These are phyloP conservation scores for Drosophila bocki DNA, from an alignment of 1,140 invertebrate genomes.

Conservation along the genomic window DNA sequence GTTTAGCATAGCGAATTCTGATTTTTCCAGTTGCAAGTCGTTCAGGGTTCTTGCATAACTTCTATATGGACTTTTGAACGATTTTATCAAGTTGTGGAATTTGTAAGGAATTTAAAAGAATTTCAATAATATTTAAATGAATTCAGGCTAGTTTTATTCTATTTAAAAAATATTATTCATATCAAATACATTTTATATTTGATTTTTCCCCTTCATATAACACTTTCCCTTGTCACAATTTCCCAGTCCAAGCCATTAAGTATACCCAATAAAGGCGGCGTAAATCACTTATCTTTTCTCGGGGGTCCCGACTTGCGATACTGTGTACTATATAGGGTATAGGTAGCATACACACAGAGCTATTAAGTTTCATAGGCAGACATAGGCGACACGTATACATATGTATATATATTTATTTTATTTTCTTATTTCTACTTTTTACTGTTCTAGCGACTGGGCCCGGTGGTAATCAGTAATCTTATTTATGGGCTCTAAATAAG, in stretches of 20 bases:
- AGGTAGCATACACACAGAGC: slow-evolving; percentile 18
- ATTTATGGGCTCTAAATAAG: slow-evolving; percentile 67
- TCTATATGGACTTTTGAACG: neutral
- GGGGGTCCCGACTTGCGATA: slow-evolving; percentile 6
- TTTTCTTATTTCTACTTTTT: slow-evolving; percentile 35
- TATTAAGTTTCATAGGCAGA: slow-evolving; percentile 53
- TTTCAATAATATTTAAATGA: neutral
- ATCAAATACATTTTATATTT: neutral
- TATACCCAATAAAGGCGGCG: neutral
- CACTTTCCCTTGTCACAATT: neutral
- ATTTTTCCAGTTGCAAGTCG: slow-evolving; percentile 29
- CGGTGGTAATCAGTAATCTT: slow-evolving; percentile 73
- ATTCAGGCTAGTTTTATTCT: neutral
- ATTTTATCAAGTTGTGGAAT: too few species aligned
- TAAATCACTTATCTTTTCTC: slow-evolving; percentile 25
- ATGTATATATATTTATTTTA: slow-evolving; percentile 1
- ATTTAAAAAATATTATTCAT: neutral
- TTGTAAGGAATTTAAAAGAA: neutral
- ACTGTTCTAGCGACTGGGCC: slow-evolving; percentile 36
- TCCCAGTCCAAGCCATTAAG: neutral
- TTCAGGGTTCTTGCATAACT: slow-evolving; percentile 26
- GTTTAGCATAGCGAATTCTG: slow-evolving; percentile 40
- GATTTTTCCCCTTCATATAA: too few species aligned
- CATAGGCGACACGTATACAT: slow-evolving; percentile 16
- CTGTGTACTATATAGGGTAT: slow-evolving; percentile 5